These are phyloP conservation scores for Procavia capensis DNA, from an alignment of 2,113 vertebrate species.

Conservation along the genomic window DNA sequence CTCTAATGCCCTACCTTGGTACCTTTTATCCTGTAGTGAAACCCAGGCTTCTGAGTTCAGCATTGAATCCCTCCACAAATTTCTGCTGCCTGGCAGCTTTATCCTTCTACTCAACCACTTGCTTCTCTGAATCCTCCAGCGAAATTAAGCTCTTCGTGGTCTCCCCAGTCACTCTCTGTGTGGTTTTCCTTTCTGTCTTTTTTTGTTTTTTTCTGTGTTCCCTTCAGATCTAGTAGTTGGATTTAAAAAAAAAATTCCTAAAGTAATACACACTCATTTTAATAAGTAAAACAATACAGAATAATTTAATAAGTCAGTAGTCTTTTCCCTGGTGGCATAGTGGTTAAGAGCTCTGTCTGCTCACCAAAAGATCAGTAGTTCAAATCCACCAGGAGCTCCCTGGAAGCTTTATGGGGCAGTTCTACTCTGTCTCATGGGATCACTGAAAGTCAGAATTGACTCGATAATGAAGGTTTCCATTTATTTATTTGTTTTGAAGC, in stretches of 20 bases:
- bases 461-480: no score
- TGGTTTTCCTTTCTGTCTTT: background rate
- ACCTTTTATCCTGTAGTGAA: constrained; percentile 33
- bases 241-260: background rate
- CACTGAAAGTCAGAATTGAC: no score
- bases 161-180: background rate
- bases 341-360: no score
- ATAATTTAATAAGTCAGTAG: background rate
- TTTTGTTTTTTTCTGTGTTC: background rate
- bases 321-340: no score
- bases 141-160: background rate
- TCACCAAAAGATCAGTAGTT: no score
- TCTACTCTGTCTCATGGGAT: no score
- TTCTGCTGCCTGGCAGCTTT: background rate
- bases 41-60: background rate
- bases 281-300: constrained; percentile 30
- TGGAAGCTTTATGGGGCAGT: no score
- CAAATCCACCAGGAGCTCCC: no score
- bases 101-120: background rate
- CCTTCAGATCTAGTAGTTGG: background rate
- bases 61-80: background rate
- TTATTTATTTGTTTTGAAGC: no score
- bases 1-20: background rate
- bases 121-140: background rate
- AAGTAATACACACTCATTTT: background rate